Evolutionary conservation across 2,113 vertebrate species (phyloP).

Genomic region (Amazona guildingii): DNA sequence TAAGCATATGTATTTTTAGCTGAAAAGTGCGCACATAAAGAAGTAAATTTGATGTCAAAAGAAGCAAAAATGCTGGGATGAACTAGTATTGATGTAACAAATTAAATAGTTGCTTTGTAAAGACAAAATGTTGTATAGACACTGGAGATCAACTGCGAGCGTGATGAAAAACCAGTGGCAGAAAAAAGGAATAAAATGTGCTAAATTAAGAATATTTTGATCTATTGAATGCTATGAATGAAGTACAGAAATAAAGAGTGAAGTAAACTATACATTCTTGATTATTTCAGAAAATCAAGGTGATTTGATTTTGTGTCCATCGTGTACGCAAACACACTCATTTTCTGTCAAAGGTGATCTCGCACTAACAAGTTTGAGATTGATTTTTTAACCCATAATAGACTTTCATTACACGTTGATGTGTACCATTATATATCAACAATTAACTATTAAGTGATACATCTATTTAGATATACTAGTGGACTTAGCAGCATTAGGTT

Average conservation of each 20-base stretch:
- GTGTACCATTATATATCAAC: background rate
- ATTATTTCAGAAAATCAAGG: background rate
- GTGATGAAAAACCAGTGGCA: background rate
- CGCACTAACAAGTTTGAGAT: background rate
- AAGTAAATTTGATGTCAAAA: background rate
- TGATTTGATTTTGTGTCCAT: background rate
- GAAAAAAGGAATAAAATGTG: background rate
- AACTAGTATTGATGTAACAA: background rate
- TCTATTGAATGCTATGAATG: background rate
- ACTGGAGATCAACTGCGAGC: background rate
- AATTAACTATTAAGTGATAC: background rate
- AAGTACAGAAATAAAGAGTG: background rate
- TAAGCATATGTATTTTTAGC: background rate
- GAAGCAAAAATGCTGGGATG: background rate
- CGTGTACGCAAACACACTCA: background rate
- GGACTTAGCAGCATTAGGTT: background rate
- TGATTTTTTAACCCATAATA: background rate
- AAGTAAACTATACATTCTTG: background rate
- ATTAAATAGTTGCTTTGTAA: background rate
- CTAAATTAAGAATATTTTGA: background rate
- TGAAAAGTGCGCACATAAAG: background rate
- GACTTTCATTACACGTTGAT: background rate
- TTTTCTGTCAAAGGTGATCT: background rate
- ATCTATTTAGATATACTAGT: background rate
- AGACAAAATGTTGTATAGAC: background rate